A percentile compares a stretch with the other conserved stretches of the same genome.
These are phyloP conservation scores for Odontesthes bonariensis DNA, from an alignment of 2,113 vertebrate genomes.

Conservation along the genomic window DNA sequence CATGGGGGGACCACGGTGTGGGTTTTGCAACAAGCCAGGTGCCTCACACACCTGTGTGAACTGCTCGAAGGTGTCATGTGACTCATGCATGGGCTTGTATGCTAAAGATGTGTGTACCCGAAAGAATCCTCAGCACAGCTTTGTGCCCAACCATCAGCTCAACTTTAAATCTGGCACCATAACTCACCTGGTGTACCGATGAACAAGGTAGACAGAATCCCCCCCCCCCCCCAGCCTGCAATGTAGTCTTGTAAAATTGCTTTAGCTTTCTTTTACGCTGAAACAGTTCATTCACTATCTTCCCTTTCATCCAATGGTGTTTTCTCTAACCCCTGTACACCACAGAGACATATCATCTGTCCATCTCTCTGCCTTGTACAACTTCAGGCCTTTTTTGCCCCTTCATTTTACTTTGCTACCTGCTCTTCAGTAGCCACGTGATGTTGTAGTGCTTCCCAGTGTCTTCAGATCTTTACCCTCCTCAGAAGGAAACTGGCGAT, in stretches of 20 bases:
- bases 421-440: conserved; percentile 78
- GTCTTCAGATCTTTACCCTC: conserved; percentile 57
- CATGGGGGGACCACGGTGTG: conserved; percentile 85
- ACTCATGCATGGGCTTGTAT: conserved; percentile 91
- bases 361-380: conserved; percentile 74
- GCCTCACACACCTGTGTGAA: conserved; percentile 94
- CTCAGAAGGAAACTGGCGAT: conserved; percentile 57
- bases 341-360: conserved; percentile 61
- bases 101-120: conserved; percentile 92
- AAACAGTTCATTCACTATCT: conserved; percentile 30
- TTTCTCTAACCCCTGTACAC: conserved; percentile 39
- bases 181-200: conserved; percentile 95
- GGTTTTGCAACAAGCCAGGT: conserved; percentile 94
- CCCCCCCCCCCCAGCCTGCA: conserved; percentile 8
- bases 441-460: conserved; percentile 75
- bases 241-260: conserved; percentile 62
- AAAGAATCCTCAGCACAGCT: conserved; percentile 93
- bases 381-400: conserved; percentile 65
- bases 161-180: conserved; percentile 94
- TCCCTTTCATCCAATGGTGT: conserved; percentile 39
- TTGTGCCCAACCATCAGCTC: conserved; percentile 94
- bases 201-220: conserved; percentile 62
- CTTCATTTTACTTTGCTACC: conserved; percentile 58
- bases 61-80: conserved; percentile 98
- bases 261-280: conserved; percentile 50